A percentile compares a stretch with the other conserved stretches of the same genome.
Evolutionary conservation across 2,888 invertebrate genomes (phyloP).

Genomic region (Schizaphis graminum): DNA sequence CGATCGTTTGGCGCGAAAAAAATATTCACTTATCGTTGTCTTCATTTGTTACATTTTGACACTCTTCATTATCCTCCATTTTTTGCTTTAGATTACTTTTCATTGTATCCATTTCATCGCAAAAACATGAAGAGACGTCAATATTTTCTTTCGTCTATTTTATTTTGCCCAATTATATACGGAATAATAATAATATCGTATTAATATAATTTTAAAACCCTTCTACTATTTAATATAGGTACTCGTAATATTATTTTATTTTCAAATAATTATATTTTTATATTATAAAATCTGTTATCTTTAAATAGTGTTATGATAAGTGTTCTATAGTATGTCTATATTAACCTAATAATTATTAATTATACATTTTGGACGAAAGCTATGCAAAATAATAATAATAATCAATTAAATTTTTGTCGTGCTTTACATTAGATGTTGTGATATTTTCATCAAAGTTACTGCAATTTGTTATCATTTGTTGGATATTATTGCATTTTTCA

Average conservation of each 20-base stretch:
- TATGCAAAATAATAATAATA: background rate
- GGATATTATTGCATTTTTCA: background rate
- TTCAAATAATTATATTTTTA: too few relatives aligned
- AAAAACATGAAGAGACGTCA: background rate
- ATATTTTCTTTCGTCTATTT: slow-evolving; percentile 29
- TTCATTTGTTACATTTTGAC: background rate
- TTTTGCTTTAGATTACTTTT: slow-evolving; percentile 3
- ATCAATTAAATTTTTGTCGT: background rate
- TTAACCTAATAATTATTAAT: background rate
- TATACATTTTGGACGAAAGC: background rate
- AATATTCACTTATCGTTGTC: slow-evolving; percentile 6
- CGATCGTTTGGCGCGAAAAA: background rate
- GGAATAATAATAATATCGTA: background rate
- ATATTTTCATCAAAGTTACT: background rate
- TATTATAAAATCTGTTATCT: background rate
- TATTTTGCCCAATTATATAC: background rate
- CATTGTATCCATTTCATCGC: background rate
- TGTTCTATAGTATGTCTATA: background rate
- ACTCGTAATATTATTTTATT: too few relatives aligned
- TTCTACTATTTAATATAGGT: background rate
- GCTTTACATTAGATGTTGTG: background rate
- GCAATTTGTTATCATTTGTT: background rate
- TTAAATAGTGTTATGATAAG: background rate
- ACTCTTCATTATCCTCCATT: background rate
- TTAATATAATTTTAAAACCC: background rate